Evolutionary conservation across 64 coral and sea anemone species (phyloP), one percentile per base, ranked within the genome.

Genomic region (Orbicella faveolata): DNA sequence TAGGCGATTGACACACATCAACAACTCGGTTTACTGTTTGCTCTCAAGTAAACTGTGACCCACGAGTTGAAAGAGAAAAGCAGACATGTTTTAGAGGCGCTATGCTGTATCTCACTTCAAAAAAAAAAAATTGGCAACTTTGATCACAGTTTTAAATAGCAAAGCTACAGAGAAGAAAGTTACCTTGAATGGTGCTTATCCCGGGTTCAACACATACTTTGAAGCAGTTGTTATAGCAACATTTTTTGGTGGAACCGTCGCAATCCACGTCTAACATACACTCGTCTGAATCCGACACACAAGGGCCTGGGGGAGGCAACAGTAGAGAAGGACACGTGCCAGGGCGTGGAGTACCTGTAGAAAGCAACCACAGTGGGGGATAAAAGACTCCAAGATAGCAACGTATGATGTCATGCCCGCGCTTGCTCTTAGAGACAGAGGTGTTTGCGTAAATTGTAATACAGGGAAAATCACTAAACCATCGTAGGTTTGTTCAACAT

Each of bases 211-310:
- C 90, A 33, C 90, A 92, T 15, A 79, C 76, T 77, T 87, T 87
- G 68, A 87, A 87, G 76, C 90, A 92, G 10, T 86, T 68, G 66
- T 92, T 92, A n/a, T 15, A 69, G 41, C 90, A 92, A 48, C 90
- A 92, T 80, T 92, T 92, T 37, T 72, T 87, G 9, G 84, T 87
- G 17, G 53, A 16, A n/a, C 39, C 41, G 20, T 39, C 59, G 73
- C 90, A 92, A n/a, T 92, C 84, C 63, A 10, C 14, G 52, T 92
- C 90, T 73, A 61, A 64, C 51, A 73, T 81, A 63, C 90, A 92
- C 12, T 83, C 73, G 63, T 92, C 59, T 21, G 55, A 36, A 79
- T 87, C 86, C 26, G 76, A 81, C 6, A 21, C 61, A 81, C 90
- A 92, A 34, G 76, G 36, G 15, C 74, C 77, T 70, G 90, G 62